A percentile compares a stretch with the other conserved stretches of the same genome.
Conservation (phyloP, 2,888 invertebrate species). For the Andrena minutula region DNA sequence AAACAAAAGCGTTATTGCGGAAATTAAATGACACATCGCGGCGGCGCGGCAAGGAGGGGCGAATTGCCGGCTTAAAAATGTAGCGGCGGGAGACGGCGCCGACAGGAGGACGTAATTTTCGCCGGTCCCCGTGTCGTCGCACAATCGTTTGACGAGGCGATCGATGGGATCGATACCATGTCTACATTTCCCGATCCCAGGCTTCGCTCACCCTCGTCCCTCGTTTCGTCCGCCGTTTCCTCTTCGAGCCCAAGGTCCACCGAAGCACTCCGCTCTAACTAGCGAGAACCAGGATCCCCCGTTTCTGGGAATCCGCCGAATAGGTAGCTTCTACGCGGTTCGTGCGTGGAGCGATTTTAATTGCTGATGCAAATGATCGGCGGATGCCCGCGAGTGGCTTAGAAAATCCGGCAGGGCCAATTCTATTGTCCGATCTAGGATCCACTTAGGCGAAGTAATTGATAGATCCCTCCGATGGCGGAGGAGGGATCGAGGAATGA, state of each 20-base stretch:
- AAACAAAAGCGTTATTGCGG: slow-evolving; percentile 83
- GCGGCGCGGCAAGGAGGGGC: slow-evolving; percentile 58
- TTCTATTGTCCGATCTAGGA: slow-evolving; percentile 82
- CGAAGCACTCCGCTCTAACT: neutral
- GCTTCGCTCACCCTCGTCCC: neutral
- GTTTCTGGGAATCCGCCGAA: neutral
- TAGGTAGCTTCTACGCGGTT: neutral
- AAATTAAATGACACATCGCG: slow-evolving; percentile 81
- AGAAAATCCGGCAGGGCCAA: slow-evolving; percentile 72
- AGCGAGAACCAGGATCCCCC: neutral
- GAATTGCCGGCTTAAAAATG: slow-evolving; percentile 72
- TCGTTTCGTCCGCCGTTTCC: neutral
- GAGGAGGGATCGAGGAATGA: slow-evolving; percentile 81
- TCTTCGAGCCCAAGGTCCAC: neutral
- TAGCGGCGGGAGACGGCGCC: slow-evolving; percentile 44
- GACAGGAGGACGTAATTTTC: slow-evolving; percentile 55
- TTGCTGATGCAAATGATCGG: slow-evolving; percentile 62
- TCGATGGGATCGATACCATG: slow-evolving; percentile 36
- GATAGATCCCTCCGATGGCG: slow-evolving; percentile 80
- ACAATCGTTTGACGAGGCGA: slow-evolving; percentile 17
- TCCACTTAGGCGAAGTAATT: slow-evolving; percentile 82
- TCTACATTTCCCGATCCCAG: neutral
- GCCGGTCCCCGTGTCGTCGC: neutral
- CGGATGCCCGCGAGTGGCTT: slow-evolving; percentile 12
- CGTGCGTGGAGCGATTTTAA: slow-evolving; percentile 55